Evolutionary conservation across 2,888 invertebrate species (phyloP).

Genomic region (Synergus japonicus): DNA sequence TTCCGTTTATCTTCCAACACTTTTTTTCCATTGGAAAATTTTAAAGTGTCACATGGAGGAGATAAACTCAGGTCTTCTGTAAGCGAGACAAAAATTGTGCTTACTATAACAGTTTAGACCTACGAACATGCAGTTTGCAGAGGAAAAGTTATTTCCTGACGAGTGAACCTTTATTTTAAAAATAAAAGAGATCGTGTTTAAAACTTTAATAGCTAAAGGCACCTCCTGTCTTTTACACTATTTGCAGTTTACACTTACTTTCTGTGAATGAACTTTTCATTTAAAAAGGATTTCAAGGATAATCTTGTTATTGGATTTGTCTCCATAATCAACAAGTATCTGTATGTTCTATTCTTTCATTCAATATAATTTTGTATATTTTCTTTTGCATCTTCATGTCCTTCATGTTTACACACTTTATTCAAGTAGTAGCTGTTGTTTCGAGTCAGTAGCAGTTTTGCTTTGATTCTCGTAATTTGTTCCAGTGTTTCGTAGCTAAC

Average conservation of each 20-base stretch:
- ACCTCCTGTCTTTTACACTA: background rate
- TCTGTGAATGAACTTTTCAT: background rate
- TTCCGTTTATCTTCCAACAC: background rate
- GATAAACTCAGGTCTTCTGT: slow-evolving; percentile 30
- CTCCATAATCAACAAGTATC: no score
- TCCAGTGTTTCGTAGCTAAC: background rate
- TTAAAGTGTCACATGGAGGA: slow-evolving; percentile 11
- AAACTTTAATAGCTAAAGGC: slow-evolving; percentile 1
- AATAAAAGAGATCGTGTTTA: slow-evolving; percentile 14
- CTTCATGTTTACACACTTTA: background rate
- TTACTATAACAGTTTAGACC: slow-evolving; percentile 23
- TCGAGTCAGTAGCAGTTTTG: background rate
- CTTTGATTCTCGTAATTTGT: background rate
- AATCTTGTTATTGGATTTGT: background rate
- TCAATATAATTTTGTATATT: background rate
- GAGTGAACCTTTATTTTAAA: slow-evolving; percentile 15
- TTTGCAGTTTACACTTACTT: background rate
- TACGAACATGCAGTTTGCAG: slow-evolving; percentile 7
- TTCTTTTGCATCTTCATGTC: background rate
- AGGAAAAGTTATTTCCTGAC: slow-evolving; percentile 32
- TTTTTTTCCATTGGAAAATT: background rate
- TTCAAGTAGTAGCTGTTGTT: background rate
- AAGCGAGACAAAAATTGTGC: slow-evolving; percentile 32
- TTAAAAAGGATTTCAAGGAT: background rate
- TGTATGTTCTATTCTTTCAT: background rate